Evolutionary conservation across 2,113 vertebrate species (phyloP), one percentile per base, ranked within the genome.

Genomic region (Pelmatolapia mariae): DNA sequence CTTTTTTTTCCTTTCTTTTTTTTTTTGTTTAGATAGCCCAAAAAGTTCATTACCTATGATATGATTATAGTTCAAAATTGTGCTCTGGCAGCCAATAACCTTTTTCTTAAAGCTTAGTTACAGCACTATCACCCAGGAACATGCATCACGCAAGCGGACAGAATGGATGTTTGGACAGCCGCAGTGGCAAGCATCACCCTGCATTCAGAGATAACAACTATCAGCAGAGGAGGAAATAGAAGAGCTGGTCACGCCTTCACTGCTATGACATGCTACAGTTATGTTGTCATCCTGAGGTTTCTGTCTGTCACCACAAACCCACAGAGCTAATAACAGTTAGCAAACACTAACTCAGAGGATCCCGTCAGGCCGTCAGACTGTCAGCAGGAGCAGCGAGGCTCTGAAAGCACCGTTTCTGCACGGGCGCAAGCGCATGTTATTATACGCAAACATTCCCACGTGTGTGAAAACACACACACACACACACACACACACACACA

Each of bases 141-240:
- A 91, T 59, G 68, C 71, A 85, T 89, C 78, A 86, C 80, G 3
- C 76, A 82, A 90, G 89, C 22, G n/a, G 85, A 86, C 80, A 90
- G 81, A 89, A 92, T 71, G 83, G 12, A 38, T 88, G 91, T 93
- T 93, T 88, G 89, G 90, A 91, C 94, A 91, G 87, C 89, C 86
- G 83, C 81, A 81, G 54, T 15, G 57, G 89, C 81, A 57, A 57
- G 33, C 61, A 91, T 92, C 88, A 82, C 80, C 87, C 83, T 93
- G 89, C 68, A 59, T 63, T 88, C 71, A 83, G 57, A 94, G 90
- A 95, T 95, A 93, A 95, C 90, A 91, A 86, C 92, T 93, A 95
- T 95, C 93, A 95, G 90, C 38, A 83, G 83, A 87, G 82, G 33
- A 50, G 76, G 87, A 91, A 88, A 91, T 36, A 82, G 71, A 82